phyloP scores from a whole-genome alignment of 2,113 vertebrate genomes.

The Scytalopus superciliaris region DNA sequence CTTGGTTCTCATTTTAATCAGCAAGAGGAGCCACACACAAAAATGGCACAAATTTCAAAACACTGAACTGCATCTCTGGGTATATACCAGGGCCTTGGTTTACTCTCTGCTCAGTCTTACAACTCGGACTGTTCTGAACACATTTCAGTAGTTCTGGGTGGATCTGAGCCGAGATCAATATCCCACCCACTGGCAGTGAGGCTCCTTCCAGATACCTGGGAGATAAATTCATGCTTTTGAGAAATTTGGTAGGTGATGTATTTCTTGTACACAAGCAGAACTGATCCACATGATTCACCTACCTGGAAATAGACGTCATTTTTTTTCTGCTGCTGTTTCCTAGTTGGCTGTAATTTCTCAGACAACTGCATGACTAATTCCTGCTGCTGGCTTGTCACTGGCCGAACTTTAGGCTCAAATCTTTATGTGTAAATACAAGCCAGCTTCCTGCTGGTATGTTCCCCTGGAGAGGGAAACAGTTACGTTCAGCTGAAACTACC shows the following conservation, averaged over 20 bases:
- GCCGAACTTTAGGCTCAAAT: not conserved
- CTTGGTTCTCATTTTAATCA: not conserved
- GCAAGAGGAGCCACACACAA: not conserved
- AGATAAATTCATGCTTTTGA: not conserved
- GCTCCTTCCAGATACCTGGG: not conserved
- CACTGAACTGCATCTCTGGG: not conserved
- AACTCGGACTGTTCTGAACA: not conserved
- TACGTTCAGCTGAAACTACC: not conserved
- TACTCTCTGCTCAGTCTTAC: not conserved
- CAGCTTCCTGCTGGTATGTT: not conserved
- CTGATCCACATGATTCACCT: not conserved
- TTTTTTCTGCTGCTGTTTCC: constrained; percentile 18
- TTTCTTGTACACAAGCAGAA: not conserved
- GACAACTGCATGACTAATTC: not conserved
- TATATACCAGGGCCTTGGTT: not conserved
- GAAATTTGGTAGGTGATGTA: not conserved
- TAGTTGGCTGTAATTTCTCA: not conserved
- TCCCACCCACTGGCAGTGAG: not conserved
- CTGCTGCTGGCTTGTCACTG: not conserved
- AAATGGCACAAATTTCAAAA: not conserved
- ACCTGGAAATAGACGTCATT: not conserved
- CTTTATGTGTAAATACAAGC: not conserved
- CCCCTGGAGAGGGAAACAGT: not conserved
- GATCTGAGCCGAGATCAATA: rapidly evolving
- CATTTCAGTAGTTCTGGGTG: not conserved